These are phyloP conservation scores for Madoqua kirkii DNA, from an alignment of 2,113 vertebrate species.

Conservation along the genomic window DNA sequence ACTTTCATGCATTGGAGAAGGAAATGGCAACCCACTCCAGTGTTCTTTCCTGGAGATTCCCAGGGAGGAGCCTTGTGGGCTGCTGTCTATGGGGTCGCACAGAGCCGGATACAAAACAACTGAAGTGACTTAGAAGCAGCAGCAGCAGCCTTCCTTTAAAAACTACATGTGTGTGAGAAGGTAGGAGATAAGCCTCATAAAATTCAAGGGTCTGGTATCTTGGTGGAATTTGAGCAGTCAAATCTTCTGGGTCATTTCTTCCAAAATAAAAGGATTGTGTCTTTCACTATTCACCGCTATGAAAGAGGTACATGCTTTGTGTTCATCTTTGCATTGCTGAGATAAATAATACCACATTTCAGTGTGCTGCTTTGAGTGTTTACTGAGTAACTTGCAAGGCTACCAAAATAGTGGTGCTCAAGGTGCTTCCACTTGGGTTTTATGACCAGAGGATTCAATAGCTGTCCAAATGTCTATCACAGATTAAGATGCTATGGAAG, in stretches of 20 bases:
- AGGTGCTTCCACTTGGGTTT: not conserved
- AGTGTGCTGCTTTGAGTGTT: not conserved
- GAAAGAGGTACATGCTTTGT: not conserved
- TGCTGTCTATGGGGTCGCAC: accelerated
- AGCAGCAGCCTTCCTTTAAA: not conserved
- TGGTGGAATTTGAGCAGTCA: not conserved
- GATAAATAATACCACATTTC: not conserved
- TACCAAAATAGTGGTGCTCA: not conserved
- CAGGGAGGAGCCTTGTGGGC: not conserved
- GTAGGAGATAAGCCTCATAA: not conserved
- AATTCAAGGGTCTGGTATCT: not conserved
- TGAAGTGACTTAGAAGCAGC: not conserved
- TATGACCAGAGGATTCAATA: not conserved
- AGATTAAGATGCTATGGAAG: not conserved
- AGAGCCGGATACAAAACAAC: not conserved
- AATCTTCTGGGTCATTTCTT: not conserved
- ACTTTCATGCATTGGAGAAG: not conserved
- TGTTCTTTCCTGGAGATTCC: not conserved
- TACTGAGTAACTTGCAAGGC: not conserved
- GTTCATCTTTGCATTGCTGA: too few relatives aligned
- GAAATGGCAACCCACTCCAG: not conserved
- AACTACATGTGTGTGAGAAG: not conserved
- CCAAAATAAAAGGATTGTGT: not conserved
- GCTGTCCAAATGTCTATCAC: not conserved
- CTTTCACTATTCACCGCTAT: not conserved